A percentile compares a stretch with the other conserved stretches of the same genome.
phyloP scores from a whole-genome alignment of 2,797 vertebrate species.

The Mareca penelope region DNA sequence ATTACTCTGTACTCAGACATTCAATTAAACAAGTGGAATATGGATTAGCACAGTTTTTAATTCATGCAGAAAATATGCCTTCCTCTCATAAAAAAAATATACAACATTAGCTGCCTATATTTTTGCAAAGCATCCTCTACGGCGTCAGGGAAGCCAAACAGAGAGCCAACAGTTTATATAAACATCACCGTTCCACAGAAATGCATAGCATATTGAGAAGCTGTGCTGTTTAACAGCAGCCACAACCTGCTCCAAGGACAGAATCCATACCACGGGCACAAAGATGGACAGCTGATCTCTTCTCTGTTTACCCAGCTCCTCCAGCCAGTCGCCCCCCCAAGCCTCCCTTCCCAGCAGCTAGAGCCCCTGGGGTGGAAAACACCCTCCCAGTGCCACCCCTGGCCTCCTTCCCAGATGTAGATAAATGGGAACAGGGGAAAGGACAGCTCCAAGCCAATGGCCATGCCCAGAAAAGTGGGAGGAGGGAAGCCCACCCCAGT shows the following conservation, averaged over 20 bases:
- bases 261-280: rapidly evolving
- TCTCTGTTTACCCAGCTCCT: background rate
- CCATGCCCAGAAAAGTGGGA: background rate
- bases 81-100: background rate
- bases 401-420: too few relatives aligned
- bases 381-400: background rate
- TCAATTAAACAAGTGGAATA: background rate
- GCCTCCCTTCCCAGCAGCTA: rapidly evolving
- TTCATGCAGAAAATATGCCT: background rate
- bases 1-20: background rate
- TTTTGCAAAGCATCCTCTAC: background rate
- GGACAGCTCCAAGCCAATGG: rapidly evolving
- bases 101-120: background rate
- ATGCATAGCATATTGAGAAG: background rate
- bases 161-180: background rate
- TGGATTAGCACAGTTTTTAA: background rate
- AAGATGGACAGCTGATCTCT: background rate
- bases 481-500: background rate
- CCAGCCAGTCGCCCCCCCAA: background rate
- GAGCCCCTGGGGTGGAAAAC: background rate
- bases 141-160: background rate
- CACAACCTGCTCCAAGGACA: background rate
- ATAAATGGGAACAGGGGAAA: background rate
- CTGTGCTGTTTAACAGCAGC: background rate
- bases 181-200: background rate